Evolutionary conservation across 2,113 vertebrate genomes (phyloP).

Genomic region (Polypterus senegalus): DNA sequence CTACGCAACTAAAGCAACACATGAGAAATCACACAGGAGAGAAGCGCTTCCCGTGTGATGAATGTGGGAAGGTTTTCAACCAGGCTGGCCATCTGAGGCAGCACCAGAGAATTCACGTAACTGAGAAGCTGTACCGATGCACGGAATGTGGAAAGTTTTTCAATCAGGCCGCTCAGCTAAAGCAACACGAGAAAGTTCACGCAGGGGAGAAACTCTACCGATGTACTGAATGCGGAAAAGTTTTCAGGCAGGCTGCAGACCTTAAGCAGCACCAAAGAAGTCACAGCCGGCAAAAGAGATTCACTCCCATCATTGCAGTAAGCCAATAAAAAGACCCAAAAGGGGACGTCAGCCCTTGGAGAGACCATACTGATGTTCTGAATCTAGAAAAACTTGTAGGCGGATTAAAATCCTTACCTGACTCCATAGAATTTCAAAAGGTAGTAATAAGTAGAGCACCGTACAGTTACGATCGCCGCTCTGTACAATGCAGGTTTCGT

Average conservation of each 20-base stretch:
- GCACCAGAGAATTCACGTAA: slow-evolving; percentile 38
- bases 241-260: neutral
- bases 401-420: no score
- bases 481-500: no score
- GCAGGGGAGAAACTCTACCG: neutral
- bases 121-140: slow-evolving; percentile 39
- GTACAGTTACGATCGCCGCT: no score
- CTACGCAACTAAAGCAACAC: neutral
- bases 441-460: no score
- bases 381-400: no score
- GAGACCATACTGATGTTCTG: no score
- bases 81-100: slow-evolving; percentile 34
- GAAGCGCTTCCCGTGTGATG: slow-evolving; percentile 35
- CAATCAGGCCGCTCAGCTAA: slow-evolving; percentile 11
- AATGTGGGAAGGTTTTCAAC: slow-evolving; percentile 38
- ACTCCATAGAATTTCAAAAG: no score
- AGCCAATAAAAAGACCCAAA: no score
- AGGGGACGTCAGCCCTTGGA: no score
- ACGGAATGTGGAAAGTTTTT: slow-evolving; percentile 31
- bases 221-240: neutral
- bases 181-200: neutral
- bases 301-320: no score
- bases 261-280: neutral
- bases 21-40: slow-evolving; percentile 33
- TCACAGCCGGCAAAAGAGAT: neutral